Evolutionary conservation across 1,140 invertebrate genomes (phyloP), one percentile per base, ranked within the genome.

Genomic region (Aphis craccivora): DNA sequence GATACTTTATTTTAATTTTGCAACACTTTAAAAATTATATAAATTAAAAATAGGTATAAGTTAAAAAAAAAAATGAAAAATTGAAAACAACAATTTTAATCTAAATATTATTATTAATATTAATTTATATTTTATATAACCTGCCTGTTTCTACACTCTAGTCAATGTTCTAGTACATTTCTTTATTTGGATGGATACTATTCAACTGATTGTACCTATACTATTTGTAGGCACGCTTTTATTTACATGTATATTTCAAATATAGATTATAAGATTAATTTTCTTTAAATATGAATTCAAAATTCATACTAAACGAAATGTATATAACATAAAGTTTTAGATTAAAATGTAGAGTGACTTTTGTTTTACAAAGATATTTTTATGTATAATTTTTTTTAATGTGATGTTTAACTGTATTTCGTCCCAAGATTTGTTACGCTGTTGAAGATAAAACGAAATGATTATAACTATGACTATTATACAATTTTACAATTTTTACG

Each of bases 381-480:
- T 83, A 37, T 37, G 76, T 81, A 81, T 20, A 37, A 30, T 37
- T 20, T 81, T 81, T 81, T 81, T 20, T 81, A n/a, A 37, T 86
- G 18, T 86, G 18, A 40, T 30, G 37, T 43, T 87, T n/a, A 88
- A 51, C 30, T 88, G 30, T 88, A 51, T 53, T 89, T 55, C 48
- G 48, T 89, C n/a, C 48, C 87, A 53, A 89, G 53, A 90, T 60
- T 90, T 43, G 53, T 90, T 43, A 90, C 88, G 53, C 88, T 30
- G 35, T 90, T 90, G 35, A 20, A 90, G 51, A 30, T 25, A 55
- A 89, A 89, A 55, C 25, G 5, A 60, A 90, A 90, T 18, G 37
- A 90, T 90, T 90, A 51, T 51, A 51, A 51, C 48, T 51, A 51
- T 37, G 48, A 89, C n/a, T 60, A n/a, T 30, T 25, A 60, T 89